Evolutionary conservation across 2,797 vertebrate genomes (phyloP), one percentile per base, ranked within the genome.

Genomic region (Prionace glauca): DNA sequence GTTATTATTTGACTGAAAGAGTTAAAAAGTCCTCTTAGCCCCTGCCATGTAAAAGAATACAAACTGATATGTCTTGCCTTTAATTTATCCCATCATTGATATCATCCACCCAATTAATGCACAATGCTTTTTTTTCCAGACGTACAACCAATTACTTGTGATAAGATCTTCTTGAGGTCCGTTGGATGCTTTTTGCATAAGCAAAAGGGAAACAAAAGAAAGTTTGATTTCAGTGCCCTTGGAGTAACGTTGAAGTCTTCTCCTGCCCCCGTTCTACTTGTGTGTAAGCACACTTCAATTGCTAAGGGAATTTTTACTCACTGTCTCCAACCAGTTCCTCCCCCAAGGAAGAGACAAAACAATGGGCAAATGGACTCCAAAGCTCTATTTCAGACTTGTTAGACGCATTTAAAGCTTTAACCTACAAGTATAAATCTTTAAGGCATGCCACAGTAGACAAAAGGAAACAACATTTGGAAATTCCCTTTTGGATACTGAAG

Each of bases 181-280:
- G 50, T 50, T 62, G 1, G 88, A 62, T 50, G 67, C 11, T 95
- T 56, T 74, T 11, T 14, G 26, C 71, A 74, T 94, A 50, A 77
- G 71, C 50, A 14, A 74, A 77, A 95, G 71, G 71, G 29, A 14
- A 77, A 95, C 45, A 56, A 72, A 95, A 77, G 96, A 96, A 96
- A 26, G 41, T 97, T 98, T 98, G 97, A 97, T 98, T 97, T 97
- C 96, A 97, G 96, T 97, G 97, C 97, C 97, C 97, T 97, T 97
- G 97, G 98, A 97, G 97, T 98, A 97, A 97, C 97, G 97, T 96
- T 98, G 97, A 97, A 96, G 97, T 96, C 96, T 97, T 97, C 95
- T 95, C 97, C 86, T 96, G 97, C 97, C 97, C 96, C 97, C 95
- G 96, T 96, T 77, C 97, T 97, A 97, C 97, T 97, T 97, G 97